A percentile compares a stretch with the other conserved stretches of the same genome.
These are phyloP conservation scores for Pterobdella sp. DNA, from an alignment of 2,888 invertebrate genomes.

Conservation along the genomic window DNA sequence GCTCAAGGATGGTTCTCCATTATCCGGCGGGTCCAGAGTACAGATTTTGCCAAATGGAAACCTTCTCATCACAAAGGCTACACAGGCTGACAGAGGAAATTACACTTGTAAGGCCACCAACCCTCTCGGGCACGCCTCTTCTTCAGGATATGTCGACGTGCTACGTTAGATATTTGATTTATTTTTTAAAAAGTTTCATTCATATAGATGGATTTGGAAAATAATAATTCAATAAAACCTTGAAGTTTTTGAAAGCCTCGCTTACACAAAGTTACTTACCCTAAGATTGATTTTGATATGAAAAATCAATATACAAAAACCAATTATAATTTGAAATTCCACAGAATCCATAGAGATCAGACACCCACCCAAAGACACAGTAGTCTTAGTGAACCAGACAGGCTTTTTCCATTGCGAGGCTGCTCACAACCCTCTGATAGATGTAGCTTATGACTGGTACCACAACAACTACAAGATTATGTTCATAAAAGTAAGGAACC, in stretches of 20 bases:
- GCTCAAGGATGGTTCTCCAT: constrained; percentile 37
- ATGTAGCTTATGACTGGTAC: constrained; percentile 44
- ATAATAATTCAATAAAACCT: neutral
- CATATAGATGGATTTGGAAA: neutral
- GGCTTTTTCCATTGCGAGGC: constrained; percentile 44
- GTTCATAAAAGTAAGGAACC: constrained; percentile 34
- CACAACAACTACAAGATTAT: constrained; percentile 42
- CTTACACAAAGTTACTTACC: neutral
- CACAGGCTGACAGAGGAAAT: constrained; percentile 71
- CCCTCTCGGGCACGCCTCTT: constrained; percentile 39
- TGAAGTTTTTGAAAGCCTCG: neutral
- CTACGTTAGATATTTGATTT: constrained; percentile 38
- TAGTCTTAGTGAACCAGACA: constrained; percentile 42
- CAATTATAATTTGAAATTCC: neutral
- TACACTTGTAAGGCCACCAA: constrained; percentile 68
- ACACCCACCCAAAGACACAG: constrained; percentile 37
- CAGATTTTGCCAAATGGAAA: constrained; percentile 50
- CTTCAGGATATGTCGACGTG: constrained; percentile 41
- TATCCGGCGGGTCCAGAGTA: constrained; percentile 29
- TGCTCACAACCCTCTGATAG: constrained; percentile 40
- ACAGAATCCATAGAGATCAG: constrained; percentile 37
- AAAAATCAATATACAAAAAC: neutral
- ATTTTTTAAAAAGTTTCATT: neutral
- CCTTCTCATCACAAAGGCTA: constrained; percentile 64
- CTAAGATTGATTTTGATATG: neutral